Evolutionary conservation across 2,113 vertebrate species (phyloP), one percentile per base, ranked within the genome.

Genomic region (Scytalopus superciliaris): DNA sequence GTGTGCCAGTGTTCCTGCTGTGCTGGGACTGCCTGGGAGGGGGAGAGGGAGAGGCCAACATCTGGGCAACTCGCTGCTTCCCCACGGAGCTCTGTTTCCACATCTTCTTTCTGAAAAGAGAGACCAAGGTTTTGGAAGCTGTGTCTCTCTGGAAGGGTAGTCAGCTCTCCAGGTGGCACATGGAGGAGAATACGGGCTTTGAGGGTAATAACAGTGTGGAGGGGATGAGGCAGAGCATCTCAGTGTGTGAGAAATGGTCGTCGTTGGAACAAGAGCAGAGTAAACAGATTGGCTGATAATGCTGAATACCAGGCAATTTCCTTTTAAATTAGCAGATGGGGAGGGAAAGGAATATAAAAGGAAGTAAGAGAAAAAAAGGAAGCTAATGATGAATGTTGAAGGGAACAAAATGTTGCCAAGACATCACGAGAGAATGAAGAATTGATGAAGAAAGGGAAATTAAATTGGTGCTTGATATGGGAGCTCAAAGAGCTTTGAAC

Each of bases 281-380:
- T 93, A 97, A 96, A 97, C 95, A 96, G 93, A 96, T 92, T 89
- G 90, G 92, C 83, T 94, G 93, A 93, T 95, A 94, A 66, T 94
- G 82, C 87, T 86, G 85, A 95, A 95, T 96, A 90, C 86, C 53
- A 35, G 75, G 86, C 94, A 94, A 90, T 94, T 95, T 95, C 93
- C 96, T 96, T 96, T 97, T 60, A 94, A 96, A 97, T 96, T 96
- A 96, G 90, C 93, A 96, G 94, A 96, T 94, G 90, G 86, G 81
- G 83, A 96, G 90, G 88, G 94, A 96, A 90, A 93, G 92, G 88
- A 94, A 87, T 95, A 92, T 86, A 95, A 96, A 97, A 94, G 93
- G 69, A 94, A 95, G 89, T 69, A 70, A 81, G 45, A 81, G 69
- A 40, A 30, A 80, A 77, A 84, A 96, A 84, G 94, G 94, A 95